phyloP scores from a whole-genome alignment of 2,113 vertebrate genomes.

The Dipodomys ordii region DNA sequence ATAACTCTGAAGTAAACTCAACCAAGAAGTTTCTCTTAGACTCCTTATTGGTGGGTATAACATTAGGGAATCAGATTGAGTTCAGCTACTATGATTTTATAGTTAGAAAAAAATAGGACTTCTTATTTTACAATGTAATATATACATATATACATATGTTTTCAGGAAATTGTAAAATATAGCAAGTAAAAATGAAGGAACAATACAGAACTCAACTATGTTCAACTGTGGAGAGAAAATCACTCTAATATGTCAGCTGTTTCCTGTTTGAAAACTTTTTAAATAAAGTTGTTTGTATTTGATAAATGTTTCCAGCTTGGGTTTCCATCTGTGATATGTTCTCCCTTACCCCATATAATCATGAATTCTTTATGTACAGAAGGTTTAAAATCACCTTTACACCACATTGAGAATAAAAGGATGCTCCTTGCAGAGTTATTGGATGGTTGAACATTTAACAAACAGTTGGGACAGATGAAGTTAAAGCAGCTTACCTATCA shows the following conservation, averaged over 20 bases:
- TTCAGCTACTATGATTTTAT: not conserved
- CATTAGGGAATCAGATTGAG: not conserved
- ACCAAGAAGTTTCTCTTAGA: not conserved
- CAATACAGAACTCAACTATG: not conserved
- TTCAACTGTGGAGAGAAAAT: not conserved
- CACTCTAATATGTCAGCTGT: not conserved
- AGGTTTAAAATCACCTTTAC: not conserved
- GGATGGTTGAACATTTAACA: not conserved
- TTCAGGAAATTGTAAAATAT: constrained; percentile 13
- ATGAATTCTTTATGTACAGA: not conserved
- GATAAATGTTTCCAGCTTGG: not conserved
- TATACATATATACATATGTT: too few species aligned
- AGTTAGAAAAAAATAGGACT: not conserved
- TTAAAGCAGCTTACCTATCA: not conserved
- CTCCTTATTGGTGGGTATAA: not conserved
- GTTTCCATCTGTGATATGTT: not conserved
- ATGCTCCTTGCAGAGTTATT: not conserved
- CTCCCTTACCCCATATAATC: not conserved
- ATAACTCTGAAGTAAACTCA: not conserved
- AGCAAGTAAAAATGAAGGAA: not conserved
- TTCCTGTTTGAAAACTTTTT: not conserved
- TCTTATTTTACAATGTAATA: not conserved
- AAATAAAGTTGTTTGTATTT: not conserved
- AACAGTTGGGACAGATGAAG: not conserved
- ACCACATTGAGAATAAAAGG: not conserved